These are phyloP conservation scores for Pinctada fucata DNA, from an alignment of 2,888 invertebrate species.

Conservation along the genomic window DNA sequence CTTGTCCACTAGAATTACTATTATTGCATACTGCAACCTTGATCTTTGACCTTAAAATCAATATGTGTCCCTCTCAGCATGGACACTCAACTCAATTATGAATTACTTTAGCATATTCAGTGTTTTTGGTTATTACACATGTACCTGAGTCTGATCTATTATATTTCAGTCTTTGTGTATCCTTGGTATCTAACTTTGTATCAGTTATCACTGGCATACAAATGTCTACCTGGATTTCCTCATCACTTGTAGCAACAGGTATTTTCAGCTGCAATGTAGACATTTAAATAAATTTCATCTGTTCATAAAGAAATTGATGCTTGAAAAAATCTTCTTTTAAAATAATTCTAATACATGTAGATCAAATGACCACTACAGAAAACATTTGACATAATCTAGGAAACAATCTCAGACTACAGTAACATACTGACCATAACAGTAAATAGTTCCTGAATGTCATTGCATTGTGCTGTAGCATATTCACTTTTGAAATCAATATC, in stretches of 20 bases:
- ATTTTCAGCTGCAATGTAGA: constrained; percentile 46
- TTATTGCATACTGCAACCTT: too few relatives aligned
- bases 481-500: constrained; percentile 20
- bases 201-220: constrained; percentile 1
- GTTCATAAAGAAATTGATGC: neutral
- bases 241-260: constrained; percentile 42
- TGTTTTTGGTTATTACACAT: neutral
- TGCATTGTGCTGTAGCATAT: too few relatives aligned
- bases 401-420: too few relatives aligned
- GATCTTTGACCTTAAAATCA: too few relatives aligned
- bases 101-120: neutral
- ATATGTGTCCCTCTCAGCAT: too few relatives aligned
- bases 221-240: constrained; percentile 47
- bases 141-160: constrained; percentile 55
- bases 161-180: neutral
- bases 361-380: too few relatives aligned
- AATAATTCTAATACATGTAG: neutral
- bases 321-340: neutral
- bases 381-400: too few relatives aligned
- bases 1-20: too few relatives aligned
- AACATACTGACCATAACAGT: too few relatives aligned
- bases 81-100: too few relatives aligned
- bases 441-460: too few relatives aligned
- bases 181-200: too few relatives aligned
- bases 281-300: neutral